These are phyloP conservation scores for Oscarella lobularis DNA, from an alignment of 37 sponge, comb jelly and placozoan species.

Conservation along the genomic window DNA sequence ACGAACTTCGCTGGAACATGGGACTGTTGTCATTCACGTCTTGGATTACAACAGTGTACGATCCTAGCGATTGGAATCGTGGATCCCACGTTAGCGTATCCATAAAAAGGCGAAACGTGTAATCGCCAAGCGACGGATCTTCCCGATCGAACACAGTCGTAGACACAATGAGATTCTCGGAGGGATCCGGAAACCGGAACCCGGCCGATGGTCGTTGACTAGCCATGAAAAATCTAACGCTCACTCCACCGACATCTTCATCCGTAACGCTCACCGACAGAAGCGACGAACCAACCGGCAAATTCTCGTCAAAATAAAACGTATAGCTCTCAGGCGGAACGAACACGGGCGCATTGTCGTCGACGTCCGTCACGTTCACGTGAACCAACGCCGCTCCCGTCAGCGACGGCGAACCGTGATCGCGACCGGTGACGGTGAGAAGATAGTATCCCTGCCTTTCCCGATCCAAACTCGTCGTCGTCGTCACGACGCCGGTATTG, in stretches of 20 bases:
- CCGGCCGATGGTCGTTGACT: neutral
- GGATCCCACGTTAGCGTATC: too few relatives aligned
- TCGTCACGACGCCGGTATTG: neutral
- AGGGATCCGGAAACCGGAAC: neutral
- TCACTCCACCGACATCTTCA: neutral
- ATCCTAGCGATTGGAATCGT: too few relatives aligned
- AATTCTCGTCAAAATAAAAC: neutral
- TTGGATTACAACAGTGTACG: neutral
- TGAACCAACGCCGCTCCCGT: neutral
- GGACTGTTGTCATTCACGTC: constrained; percentile 20
- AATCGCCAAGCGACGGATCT: neutral
- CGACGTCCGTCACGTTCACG: neutral
- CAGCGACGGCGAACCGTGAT: neutral
- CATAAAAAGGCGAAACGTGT: neutral
- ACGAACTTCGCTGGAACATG: neutral
- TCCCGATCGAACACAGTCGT: constrained; percentile 1
- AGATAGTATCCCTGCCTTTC: neutral
- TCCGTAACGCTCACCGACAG: neutral
- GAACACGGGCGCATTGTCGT: neutral
- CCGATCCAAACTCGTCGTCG: neutral
- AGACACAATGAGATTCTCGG: neutral
- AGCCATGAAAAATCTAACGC: neutral
- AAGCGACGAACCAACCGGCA: neutral
- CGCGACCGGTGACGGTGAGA: neutral
- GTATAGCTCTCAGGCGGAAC: neutral